phyloP scores from a whole-genome alignment of 2,888 invertebrate genomes.

The Gasteruption jaculator region DNA sequence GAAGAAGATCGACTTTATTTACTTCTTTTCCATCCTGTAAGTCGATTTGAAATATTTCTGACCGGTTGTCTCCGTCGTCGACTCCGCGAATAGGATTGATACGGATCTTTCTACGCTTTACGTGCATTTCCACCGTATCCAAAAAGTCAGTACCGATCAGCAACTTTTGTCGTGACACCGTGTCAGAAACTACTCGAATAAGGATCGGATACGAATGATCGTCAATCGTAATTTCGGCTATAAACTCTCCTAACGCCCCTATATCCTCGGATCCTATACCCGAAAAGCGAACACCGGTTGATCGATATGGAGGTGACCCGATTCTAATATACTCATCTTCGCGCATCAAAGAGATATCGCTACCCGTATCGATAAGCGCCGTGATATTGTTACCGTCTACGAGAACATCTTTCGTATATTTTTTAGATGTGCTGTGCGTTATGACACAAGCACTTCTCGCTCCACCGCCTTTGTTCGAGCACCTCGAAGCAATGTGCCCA shows the following conservation, averaged over 20 bases:
- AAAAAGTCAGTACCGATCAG: constrained; percentile 12
- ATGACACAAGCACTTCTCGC: not conserved
- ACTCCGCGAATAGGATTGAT: not conserved
- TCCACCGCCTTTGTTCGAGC: not conserved
- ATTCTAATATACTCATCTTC: constrained; percentile 11
- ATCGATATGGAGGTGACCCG: constrained; percentile 3
- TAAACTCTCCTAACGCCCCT: no score
- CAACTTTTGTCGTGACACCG: constrained; percentile 8
- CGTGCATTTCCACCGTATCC: constrained; percentile 3
- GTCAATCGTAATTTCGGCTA: constrained; percentile 10
- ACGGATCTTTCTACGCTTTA: not conserved
- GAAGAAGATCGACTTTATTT: not conserved
- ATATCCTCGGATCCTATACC: constrained; percentile 4
- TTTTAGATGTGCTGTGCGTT: not conserved
- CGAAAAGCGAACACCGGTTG: no score
- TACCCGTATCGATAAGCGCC: constrained; percentile 12
- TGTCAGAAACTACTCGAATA: constrained; percentile 12
- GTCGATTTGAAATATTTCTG: constrained; percentile 11
- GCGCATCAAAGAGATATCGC: constrained; percentile 14
- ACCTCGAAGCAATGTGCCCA: constrained; percentile 18
- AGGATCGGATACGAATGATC: constrained; percentile 9
- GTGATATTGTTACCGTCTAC: not conserved
- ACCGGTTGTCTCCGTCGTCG: not conserved
- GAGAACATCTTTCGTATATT: constrained; percentile 5
- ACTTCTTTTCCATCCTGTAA: constrained; percentile 1